phyloP scores from a whole-genome alignment of 2,888 invertebrate species.

The Muschampia plurimacula region DNA sequence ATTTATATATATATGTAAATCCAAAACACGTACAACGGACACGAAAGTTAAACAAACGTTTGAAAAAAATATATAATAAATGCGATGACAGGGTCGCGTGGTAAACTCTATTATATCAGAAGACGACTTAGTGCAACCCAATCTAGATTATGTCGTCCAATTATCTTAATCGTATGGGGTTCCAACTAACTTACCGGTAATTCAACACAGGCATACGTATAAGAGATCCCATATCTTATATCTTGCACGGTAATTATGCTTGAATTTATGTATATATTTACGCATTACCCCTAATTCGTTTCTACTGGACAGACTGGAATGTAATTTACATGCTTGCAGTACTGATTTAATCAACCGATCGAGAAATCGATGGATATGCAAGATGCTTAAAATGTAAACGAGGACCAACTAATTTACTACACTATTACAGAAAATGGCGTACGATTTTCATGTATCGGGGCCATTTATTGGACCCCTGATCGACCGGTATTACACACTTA shows the following conservation, averaged over 20 bases:
- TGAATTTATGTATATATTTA: constrained; percentile 16
- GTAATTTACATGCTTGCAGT: constrained; percentile 33
- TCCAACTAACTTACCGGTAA: not conserved
- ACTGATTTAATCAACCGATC: constrained; percentile 34
- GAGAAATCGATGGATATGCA: constrained; percentile 16
- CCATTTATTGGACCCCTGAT: constrained; percentile 22
- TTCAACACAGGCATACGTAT: not conserved
- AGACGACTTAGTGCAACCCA: not conserved
- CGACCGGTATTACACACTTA: constrained; percentile 9
- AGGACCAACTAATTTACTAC: constrained; percentile 20
- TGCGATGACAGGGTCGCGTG: not conserved
- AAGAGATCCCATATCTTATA: not conserved
- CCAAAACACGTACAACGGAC: no score
- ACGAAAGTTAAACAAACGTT: no score
- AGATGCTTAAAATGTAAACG: constrained; percentile 36
- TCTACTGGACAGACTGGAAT: constrained; percentile 15
- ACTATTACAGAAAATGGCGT: constrained; percentile 30
- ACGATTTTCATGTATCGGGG: constrained; percentile 34
- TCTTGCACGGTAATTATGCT: not conserved
- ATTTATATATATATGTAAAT: no score
- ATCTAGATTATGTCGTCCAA: constrained; percentile 4
- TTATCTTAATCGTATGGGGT: not conserved
- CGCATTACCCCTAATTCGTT: constrained; percentile 28
- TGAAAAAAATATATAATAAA: not conserved
- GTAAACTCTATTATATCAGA: not conserved